Conservation (phyloP, 2,113 vertebrate species). For the Pica pica region DNA sequence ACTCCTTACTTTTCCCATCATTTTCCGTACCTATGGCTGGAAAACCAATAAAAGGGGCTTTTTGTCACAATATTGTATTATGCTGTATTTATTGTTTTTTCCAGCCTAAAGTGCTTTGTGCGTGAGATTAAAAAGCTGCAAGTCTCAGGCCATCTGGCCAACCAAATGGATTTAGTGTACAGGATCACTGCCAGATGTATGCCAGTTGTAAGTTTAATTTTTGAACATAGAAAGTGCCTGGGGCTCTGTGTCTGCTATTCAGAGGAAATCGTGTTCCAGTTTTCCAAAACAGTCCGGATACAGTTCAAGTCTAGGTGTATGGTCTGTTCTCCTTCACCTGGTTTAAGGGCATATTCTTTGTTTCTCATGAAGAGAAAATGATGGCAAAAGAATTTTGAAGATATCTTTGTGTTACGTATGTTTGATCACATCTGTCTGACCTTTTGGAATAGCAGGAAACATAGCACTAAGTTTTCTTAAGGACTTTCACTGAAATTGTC, state of each 20-base stretch:
- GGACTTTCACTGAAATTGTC: constrained; percentile 46
- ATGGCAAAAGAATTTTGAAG: not conserved
- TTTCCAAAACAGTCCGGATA: constrained; percentile 23
- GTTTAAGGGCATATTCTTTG: not conserved
- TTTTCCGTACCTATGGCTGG: constrained; percentile 5
- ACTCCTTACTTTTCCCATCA: constrained; percentile 9
- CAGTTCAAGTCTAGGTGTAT: not conserved
- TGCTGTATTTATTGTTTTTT: constrained; percentile 58
- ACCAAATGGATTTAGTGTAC: constrained; percentile 78
- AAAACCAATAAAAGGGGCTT: constrained; percentile 25
- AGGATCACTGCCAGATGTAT: constrained; percentile 78
- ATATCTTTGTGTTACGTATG: not conserved
- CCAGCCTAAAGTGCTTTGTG: constrained; percentile 72
- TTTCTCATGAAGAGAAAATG: not conserved
- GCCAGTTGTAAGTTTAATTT: constrained; percentile 87
- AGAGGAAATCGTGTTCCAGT: constrained; percentile 39
- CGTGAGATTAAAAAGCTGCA: constrained; percentile 86
- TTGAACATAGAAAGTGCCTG: constrained; percentile 79
- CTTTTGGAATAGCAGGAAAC: constrained; percentile 16
- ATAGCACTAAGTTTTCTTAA: constrained; percentile 41
- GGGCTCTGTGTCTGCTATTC: constrained; percentile 70
- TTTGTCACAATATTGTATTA: constrained; percentile 61
- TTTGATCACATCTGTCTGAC: constrained; percentile 56
- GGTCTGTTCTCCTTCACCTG: not conserved
- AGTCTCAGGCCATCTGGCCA: constrained; percentile 85